Evolutionary conservation across 2,888 invertebrate genomes (phyloP).

Genomic region (Polyommatus iphigenia): DNA sequence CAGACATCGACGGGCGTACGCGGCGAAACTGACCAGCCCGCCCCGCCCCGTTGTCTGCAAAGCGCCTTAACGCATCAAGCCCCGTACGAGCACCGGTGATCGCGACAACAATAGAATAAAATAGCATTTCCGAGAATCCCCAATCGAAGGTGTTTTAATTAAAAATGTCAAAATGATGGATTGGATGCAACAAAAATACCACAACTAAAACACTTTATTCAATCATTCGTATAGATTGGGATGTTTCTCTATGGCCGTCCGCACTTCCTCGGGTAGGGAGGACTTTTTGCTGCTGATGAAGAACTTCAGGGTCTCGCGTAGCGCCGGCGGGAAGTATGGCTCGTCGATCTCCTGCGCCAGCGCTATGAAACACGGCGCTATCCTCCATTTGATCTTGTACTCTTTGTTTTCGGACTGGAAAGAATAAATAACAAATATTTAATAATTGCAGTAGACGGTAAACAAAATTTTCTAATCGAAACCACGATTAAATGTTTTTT

Average conservation of each 20-base stretch:
- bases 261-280: slow-evolving; percentile 45
- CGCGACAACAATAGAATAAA: no score
- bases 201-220: slow-evolving; percentile 13
- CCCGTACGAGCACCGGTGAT: no score
- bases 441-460: no score
- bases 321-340: slow-evolving; percentile 54
- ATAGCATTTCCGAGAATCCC: no score
- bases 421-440: neutral
- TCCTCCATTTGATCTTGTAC: slow-evolving; percentile 81
- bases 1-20: no score
- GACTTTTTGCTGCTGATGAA: slow-evolving; percentile 55
- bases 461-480: no score
- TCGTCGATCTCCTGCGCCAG: slow-evolving; percentile 57
- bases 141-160: no score
- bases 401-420: slow-evolving; percentile 84
- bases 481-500: no score
- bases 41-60: no score
- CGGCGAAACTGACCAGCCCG: no score
- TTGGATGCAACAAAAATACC: neutral
- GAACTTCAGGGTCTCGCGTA: slow-evolving; percentile 62
- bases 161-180: neutral
- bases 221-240: slow-evolving; percentile 42
- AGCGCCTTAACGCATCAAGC: no score
- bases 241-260: slow-evolving; percentile 43
- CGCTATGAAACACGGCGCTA: slow-evolving; percentile 81